phyloP scores from a whole-genome alignment of 2,113 vertebrate species.

The Pelvicachromis taeniatus region DNA sequence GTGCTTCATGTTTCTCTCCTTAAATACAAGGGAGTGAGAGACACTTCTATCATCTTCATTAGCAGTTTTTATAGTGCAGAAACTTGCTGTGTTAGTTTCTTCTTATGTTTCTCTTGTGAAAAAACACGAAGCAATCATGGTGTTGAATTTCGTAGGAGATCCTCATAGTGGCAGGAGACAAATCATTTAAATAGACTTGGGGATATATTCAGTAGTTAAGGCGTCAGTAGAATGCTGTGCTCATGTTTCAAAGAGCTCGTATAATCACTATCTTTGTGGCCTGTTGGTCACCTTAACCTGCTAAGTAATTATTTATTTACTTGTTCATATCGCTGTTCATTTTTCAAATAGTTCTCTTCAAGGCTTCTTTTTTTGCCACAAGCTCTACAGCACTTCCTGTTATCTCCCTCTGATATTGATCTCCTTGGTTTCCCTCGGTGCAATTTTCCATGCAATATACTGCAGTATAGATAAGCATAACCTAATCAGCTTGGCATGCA shows the following conservation, averaged over 20 bases:
- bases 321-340: background rate
- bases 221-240: conserved; percentile 23
- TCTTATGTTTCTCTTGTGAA: conserved; percentile 4
- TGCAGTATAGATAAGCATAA: background rate
- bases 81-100: background rate
- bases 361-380: background rate
- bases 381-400: background rate
- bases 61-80: conserved; percentile 4
- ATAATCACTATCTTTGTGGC: background rate
- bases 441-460: background rate
- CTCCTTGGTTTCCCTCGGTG: conserved; percentile 22
- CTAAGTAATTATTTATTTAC: background rate
- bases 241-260: conserved; percentile 34
- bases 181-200: conserved; percentile 33
- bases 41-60: background rate
- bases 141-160: conserved; percentile 42
- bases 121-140: conserved; percentile 15
- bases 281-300: conserved; percentile 15
- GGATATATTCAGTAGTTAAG: background rate
- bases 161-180: conserved; percentile 15
- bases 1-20: conserved; percentile 29
- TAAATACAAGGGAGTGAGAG: background rate
- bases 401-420: conserved; percentile 24
- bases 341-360: background rate
- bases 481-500: background rate